Evolutionary conservation across 2,888 invertebrate genomes (phyloP).

Genomic region (Loripinus fragilis): DNA sequence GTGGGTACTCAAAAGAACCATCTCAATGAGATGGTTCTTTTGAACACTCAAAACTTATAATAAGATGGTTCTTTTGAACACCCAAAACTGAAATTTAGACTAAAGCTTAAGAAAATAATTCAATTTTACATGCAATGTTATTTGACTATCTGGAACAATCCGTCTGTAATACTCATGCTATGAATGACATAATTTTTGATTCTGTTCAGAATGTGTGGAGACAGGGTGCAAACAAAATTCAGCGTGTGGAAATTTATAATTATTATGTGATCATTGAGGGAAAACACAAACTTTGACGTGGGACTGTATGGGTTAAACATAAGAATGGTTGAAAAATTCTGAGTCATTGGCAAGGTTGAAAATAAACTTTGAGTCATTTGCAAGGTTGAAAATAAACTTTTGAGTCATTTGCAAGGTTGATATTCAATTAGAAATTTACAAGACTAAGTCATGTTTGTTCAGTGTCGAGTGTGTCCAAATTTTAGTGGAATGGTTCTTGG

Average conservation of each 20-base stretch:
- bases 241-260: constrained; percentile 17
- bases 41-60: too few relatives aligned
- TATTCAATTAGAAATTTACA: background rate
- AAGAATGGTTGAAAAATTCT: background rate
- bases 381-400: too few relatives aligned
- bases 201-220: background rate
- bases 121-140: too few relatives aligned
- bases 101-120: too few relatives aligned
- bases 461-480: background rate
- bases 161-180: too few relatives aligned
- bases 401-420: constrained; percentile 1
- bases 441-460: background rate
- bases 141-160: too few relatives aligned
- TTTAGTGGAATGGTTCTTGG: constrained; percentile 7
- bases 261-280: background rate
- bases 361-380: too few relatives aligned
- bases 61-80: too few relatives aligned
- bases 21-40: too few relatives aligned
- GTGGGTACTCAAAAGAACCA: too few relatives aligned
- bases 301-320: background rate
- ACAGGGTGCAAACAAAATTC: constrained; percentile 17
- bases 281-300: background rate
- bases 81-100: too few relatives aligned
- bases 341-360: background rate
- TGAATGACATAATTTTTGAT: too few relatives aligned